Evolutionary conservation across 2,888 invertebrate genomes (phyloP).

Genomic region (Gisinianus flammeolus): DNA sequence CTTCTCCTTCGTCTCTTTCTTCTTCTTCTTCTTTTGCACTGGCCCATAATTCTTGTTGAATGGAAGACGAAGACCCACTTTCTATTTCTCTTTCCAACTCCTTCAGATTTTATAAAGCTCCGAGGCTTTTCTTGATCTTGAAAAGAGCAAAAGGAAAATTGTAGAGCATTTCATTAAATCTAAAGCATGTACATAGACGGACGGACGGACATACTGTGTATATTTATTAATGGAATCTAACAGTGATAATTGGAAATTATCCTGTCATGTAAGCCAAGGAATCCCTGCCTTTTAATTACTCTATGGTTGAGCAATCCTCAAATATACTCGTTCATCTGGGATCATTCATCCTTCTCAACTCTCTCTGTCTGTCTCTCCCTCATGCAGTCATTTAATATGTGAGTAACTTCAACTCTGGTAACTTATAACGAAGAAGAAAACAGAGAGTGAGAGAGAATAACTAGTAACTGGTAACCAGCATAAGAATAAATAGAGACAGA

Average conservation of each 20-base stretch:
- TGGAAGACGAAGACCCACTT: neutral
- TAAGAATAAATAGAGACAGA: neutral
- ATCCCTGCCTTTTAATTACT: conserved; percentile 38
- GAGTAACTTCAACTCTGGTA: neutral
- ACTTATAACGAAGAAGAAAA: neutral
- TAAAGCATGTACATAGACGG: neutral
- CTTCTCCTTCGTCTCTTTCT: neutral
- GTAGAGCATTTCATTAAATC: conserved; percentile 7
- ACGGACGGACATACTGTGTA: neutral
- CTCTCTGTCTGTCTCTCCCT: neutral
- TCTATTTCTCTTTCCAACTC: too few species aligned
- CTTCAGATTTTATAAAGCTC: conserved; percentile 9
- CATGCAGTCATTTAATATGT: neutral
- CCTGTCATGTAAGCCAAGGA: conserved; percentile 32
- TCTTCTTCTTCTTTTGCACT: neutral
- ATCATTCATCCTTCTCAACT: neutral
- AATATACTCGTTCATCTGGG: neutral
- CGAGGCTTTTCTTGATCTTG: conserved; percentile 13
- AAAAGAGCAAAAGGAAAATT: conserved; percentile 21
- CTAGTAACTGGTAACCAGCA: neutral
- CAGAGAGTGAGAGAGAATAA: neutral
- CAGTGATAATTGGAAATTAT: conserved; percentile 39
- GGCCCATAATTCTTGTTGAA: conserved; percentile 14
- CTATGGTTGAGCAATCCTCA: conserved; percentile 25
- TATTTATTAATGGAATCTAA: conserved; percentile 30